Conservation (phyloP, 2,113 vertebrate species). For the Caretta caretta region DNA sequence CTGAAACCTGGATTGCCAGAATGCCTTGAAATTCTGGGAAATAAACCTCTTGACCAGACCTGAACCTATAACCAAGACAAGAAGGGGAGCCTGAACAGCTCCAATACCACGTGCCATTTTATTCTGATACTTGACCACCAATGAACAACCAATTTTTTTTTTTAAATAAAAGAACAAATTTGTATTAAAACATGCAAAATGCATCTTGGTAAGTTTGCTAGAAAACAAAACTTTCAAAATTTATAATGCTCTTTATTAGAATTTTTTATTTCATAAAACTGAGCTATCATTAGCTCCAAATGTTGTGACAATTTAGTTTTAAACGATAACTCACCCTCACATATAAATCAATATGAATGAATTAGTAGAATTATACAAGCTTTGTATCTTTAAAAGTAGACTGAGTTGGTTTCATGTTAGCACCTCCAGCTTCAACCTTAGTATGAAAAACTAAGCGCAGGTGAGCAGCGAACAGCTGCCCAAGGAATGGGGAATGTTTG, state of each 20-base stretch:
- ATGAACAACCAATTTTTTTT: neutral
- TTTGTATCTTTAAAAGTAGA: neutral
- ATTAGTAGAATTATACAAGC: neutral
- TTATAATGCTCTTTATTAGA: neutral
- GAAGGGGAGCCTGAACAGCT: accelerated
- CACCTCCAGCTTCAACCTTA: neutral
- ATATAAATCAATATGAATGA: neutral
- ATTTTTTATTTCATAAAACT: neutral
- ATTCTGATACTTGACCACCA: neutral
- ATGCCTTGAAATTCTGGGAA: accelerated
- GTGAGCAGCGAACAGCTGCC: neutral
- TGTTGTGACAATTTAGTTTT: neutral
- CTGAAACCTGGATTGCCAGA: accelerated
- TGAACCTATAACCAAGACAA: neutral
- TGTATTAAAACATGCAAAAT: neutral
- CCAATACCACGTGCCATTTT: neutral
- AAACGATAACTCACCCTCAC: neutral
- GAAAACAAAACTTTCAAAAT: neutral
- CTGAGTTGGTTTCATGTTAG: neutral
- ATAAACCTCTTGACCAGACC: accelerated
- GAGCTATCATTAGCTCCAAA: neutral
- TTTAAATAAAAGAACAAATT: neutral
- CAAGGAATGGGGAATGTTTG: neutral
- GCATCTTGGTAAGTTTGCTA: neutral
- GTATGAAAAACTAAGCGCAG: neutral